A percentile compares a stretch with the other conserved stretches of the same genome.
These are phyloP conservation scores for Sebastes trivittatus DNA, from an alignment of 2,797 vertebrate species.

Conservation along the genomic window DNA sequence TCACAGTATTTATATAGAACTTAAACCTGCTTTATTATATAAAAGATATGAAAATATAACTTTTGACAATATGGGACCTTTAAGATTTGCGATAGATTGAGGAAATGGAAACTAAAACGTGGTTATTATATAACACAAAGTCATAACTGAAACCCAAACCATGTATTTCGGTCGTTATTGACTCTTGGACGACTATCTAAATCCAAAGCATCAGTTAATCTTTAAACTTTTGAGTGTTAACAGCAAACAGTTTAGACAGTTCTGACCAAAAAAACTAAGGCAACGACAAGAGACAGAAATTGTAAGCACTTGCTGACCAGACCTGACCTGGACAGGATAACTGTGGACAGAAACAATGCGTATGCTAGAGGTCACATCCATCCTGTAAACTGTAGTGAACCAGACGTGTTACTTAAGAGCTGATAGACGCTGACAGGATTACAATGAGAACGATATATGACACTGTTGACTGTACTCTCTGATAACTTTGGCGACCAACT, in stretches of 20 bases:
- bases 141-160: background rate
- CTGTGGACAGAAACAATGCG: background rate
- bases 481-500: slow-evolving; percentile 28
- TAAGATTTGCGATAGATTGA: background rate
- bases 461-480: slow-evolving; percentile 13
- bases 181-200: background rate
- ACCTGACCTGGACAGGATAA: background rate
- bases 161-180: background rate
- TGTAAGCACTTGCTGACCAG: background rate
- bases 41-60: no score
- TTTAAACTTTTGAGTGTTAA: background rate
- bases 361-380: background rate
- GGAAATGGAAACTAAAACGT: background rate
- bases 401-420: slow-evolving; percentile 19
- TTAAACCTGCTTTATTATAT: no score
- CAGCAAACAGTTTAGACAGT: background rate
- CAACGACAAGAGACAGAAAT: background rate
- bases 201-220: background rate
- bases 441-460: slow-evolving; percentile 23
- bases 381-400: slow-evolving; percentile 12
- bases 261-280: background rate
- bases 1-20: no score
- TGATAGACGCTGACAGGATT: slow-evolving; percentile 38
- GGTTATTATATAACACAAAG: background rate
- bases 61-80: no score